These are phyloP conservation scores for Micrasema longulum DNA, from an alignment of 1,140 invertebrate species.

Conservation along the genomic window DNA sequence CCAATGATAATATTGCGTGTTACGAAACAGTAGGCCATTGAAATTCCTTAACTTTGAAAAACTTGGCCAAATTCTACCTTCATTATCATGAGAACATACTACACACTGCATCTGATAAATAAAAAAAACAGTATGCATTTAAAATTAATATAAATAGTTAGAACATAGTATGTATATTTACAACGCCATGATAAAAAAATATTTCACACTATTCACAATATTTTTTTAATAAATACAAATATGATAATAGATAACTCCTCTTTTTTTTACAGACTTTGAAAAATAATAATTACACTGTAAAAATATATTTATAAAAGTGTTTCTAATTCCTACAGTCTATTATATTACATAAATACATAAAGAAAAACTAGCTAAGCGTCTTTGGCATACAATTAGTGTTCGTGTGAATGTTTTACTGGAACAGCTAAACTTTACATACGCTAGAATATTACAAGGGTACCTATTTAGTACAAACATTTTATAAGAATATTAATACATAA, in stretches of 20 bases:
- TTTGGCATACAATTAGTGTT: constrained; percentile 37
- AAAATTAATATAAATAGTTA: constrained; percentile 15
- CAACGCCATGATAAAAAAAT: constrained; percentile 10
- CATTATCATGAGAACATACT: no score
- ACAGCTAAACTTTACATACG: constrained; percentile 10
- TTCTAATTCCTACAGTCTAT: constrained; percentile 14
- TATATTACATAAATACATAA: constrained; percentile 8
- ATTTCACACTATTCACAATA: constrained; percentile 25
- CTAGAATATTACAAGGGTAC: no score
- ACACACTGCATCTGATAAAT: no score
- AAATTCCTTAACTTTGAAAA: no score
- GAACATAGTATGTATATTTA: constrained; percentile 7
- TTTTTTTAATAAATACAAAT: constrained; percentile 29
- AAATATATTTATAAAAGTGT: constrained; percentile 36
- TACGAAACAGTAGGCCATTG: no score
- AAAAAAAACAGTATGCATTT: no score
- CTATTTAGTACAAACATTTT: no score
- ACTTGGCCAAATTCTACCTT: no score
- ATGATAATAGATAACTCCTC: constrained; percentile 18
- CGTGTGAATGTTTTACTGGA: constrained; percentile 4
- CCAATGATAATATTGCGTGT: constrained; percentile 22
- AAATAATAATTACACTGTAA: constrained; percentile 24
- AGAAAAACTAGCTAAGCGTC: constrained; percentile 35
- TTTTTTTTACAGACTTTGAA: constrained; percentile 9
- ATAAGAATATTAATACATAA: no score